Percentiles rank a stretch among this genome's conserved stretches.
phyloP scores from a whole-genome alignment of 2,113 vertebrate species.

The Platanista minor region DNA sequence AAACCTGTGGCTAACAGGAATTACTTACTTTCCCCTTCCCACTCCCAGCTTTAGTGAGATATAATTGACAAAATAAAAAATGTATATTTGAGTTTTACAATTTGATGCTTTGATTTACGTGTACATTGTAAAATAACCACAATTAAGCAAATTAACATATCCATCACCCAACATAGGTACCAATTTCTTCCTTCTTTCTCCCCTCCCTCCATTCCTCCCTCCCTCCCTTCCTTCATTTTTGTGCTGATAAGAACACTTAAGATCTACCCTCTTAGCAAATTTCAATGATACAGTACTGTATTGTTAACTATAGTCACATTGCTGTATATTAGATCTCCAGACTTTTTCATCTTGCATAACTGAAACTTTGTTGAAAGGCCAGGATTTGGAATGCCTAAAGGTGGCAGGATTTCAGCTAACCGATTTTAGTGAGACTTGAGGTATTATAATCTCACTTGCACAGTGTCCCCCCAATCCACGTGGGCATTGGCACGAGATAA shows the following conservation, averaged over 20 bases:
- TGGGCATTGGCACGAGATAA: neutral
- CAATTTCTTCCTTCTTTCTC: neutral
- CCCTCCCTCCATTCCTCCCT: neutral
- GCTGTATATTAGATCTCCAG: neutral
- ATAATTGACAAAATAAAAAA: neutral
- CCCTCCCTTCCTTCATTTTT: neutral
- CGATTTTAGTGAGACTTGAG: neutral
- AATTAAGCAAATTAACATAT: neutral
- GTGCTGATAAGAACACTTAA: neutral
- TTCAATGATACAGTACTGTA: neutral
- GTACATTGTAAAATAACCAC: neutral
- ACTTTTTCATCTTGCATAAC: neutral
- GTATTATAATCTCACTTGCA: too few relatives aligned
- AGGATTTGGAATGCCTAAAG: neutral
- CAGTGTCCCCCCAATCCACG: fast-evolving
- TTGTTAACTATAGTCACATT: neutral
- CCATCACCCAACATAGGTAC: neutral
- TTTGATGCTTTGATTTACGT: neutral
- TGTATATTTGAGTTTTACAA: neutral
- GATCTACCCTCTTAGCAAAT: neutral
- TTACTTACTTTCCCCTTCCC: neutral
- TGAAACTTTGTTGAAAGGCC: neutral
- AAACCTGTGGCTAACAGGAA: neutral
- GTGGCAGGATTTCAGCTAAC: neutral
- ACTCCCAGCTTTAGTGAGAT: neutral